Evolutionary conservation across 2,888 invertebrate genomes (phyloP), one percentile per base, ranked within the genome.

Genomic region (Norana najaformis): DNA sequence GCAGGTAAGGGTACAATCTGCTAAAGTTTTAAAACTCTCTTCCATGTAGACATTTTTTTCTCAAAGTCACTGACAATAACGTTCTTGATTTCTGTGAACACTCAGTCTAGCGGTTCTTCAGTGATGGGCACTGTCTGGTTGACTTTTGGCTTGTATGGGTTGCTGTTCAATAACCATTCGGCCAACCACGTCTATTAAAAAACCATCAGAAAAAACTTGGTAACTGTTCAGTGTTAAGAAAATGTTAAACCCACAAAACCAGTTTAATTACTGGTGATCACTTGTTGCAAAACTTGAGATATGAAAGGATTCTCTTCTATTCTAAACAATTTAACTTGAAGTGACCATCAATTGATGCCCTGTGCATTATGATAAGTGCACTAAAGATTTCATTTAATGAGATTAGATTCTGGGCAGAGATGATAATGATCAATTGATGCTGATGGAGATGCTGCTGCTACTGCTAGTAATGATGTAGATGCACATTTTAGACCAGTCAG

Each of bases 141-240:
- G 35, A 95, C 93, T 91, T 93, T 93, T 16, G 95, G 97, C 93
- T 96, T 96, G 93, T 97, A 97, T 11, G 97, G 97, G 95, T 97
- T 97, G 94, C 97, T 96, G 85, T 96, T 95, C 16, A 96, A 95
- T 83, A 98, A 95, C 96, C 97, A 96, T 92, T 97, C 96, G 1
- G 97, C 97, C 85, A 98, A 95, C 96, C 97, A 97, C 41, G 96
- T 92, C 95, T 95, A 93, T 16, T 93, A 92, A 37, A 89, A 41
- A 37, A 69, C n/a, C n/a, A 13, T 69, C 47, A 69, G 69, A 69
- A 69, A 69, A 11, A 69, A 69, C 30, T 69, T n/a, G 69, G n/a
- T n/a, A 69, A n/a, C n/a, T n/a, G n/a, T n/a, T n/a, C 0, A 69
- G 30, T n/a, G n/a, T n/a, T n/a, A n/a, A 47, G 20, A 4, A 69